phyloP scores from a whole-genome alignment of 2,113 vertebrate species.

The Petrocephalus microphthalmus region DNA sequence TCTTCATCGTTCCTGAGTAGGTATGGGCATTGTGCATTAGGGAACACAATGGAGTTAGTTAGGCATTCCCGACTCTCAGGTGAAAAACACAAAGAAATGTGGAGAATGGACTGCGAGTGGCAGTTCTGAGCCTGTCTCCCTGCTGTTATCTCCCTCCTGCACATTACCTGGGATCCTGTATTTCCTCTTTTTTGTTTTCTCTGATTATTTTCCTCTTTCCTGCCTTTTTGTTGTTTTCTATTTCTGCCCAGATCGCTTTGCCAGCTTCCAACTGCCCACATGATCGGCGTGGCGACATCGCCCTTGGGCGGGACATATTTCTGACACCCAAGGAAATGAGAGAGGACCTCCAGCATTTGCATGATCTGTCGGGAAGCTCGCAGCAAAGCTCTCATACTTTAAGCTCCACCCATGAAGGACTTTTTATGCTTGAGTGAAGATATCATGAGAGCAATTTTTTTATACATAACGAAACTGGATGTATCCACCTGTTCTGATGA shows the following conservation, averaged over 20 bases:
- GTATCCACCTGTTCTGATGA: background rate
- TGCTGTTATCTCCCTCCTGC: background rate
- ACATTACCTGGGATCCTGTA: conserved; percentile 1
- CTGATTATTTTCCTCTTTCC: background rate
- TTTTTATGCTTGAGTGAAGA: conserved; percentile 1
- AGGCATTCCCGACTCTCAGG: background rate
- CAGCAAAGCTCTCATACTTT: background rate
- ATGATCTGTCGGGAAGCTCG: background rate
- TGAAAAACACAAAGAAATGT: background rate
- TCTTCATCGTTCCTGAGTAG: background rate
- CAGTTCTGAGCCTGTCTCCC: background rate
- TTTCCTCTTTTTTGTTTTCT: conserved; percentile 23
- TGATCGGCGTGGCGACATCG: conserved; percentile 45
- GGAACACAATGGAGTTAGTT: background rate
- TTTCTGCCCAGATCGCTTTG: conserved; percentile 63
- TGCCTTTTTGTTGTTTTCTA: conserved; percentile 13
- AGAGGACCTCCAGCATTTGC: background rate
- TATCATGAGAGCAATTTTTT: background rate
- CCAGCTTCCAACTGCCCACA: conserved; percentile 60
- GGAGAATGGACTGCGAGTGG: background rate
- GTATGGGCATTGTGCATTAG: background rate
- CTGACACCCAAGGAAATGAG: background rate
- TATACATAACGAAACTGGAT: background rate
- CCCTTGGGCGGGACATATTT: background rate
- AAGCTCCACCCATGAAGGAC: background rate